Base-by-base conservation (phyloP, 1,140 invertebrate species). In the Agrilus planipennis region DNA sequence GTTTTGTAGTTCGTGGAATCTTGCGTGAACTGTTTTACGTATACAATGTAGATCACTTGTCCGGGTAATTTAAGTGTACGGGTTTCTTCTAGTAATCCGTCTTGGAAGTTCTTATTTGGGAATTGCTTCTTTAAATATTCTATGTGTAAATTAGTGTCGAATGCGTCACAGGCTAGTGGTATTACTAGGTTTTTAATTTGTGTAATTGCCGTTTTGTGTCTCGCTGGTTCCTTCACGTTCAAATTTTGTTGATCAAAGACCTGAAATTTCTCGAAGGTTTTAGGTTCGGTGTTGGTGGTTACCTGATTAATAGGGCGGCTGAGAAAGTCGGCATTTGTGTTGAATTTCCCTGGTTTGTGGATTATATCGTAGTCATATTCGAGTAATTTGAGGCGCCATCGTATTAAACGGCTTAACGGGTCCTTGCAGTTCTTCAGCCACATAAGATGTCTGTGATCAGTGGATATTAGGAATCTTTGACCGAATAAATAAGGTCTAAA, bases 401-500 rank as follows among this genome's bases (percentile, higher is more conserved):
- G 22, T 22, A 20, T 11, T 3, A 39, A 6, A 4, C 36, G 14
- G 7, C 16, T 17, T 3, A n/a, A 17, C 3, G 36, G 36, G 12
- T 39, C 36, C 25, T 25, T 39, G 6, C 16, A 21, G n/a, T 23
- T 35, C 21, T 16, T 35, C 10, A 35, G 10, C 3, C n/a, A 23
- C 2, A 17, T 35, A 15, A 70, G 46, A 4, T 63, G 57, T 42
- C 54, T 58, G 39, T 72, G 51, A 39, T 71, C 67, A 0, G 52
- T 54, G 0, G 46, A 14, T 0, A 60, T 46, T 0, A 28, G 51
- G 17, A 64, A 62, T 41, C 48, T 46, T 30, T 35, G 25, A 5
- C 59, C 59, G 20, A 53, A 61, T 5, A 64, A 31, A 45, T 63
- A 64, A 18, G 53, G 54, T 37, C 60, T 29, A 36, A 69, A 68